Evolutionary conservation across 2,797 vertebrate species (phyloP).

Genomic region (Thripadectes ignobilis): DNA sequence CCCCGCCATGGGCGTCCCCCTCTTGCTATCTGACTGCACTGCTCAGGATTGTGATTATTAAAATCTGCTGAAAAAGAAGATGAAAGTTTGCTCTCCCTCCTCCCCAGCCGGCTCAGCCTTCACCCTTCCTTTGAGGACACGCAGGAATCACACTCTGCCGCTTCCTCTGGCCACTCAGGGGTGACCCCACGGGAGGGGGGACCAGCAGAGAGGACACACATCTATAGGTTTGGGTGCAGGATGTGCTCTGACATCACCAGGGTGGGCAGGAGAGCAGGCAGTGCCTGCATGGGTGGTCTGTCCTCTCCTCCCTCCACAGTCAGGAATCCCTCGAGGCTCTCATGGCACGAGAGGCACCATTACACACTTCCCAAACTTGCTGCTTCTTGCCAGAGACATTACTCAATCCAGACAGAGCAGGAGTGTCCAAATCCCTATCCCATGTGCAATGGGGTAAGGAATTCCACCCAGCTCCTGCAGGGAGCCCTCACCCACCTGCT

Average conservation of each 20-base stretch:
- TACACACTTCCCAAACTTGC: neutral
- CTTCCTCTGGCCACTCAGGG: neutral
- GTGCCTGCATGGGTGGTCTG: neutral
- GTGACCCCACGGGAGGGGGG: neutral
- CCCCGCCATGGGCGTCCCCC: neutral
- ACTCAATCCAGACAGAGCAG: neutral
- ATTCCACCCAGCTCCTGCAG: accelerated
- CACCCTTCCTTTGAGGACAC: neutral
- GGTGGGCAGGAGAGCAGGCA: neutral
- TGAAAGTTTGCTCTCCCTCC: neutral
- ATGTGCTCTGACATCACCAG: neutral
- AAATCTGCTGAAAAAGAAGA: neutral
- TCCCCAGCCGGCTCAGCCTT: neutral
- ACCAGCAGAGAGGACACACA: neutral
- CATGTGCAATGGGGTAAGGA: neutral
- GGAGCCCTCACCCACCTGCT: neutral
- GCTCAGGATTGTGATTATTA: neutral
- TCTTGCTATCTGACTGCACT: neutral
- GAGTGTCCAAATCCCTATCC: neutral
- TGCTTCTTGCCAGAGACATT: neutral
- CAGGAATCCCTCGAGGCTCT: neutral
- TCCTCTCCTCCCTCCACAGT: neutral
- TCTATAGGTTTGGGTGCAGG: accelerated
- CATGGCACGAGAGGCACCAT: neutral
- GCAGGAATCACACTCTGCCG: accelerated